Evolutionary conservation across 2,797 vertebrate species (phyloP).

Genomic region (Otolemur crassicaudatus): DNA sequence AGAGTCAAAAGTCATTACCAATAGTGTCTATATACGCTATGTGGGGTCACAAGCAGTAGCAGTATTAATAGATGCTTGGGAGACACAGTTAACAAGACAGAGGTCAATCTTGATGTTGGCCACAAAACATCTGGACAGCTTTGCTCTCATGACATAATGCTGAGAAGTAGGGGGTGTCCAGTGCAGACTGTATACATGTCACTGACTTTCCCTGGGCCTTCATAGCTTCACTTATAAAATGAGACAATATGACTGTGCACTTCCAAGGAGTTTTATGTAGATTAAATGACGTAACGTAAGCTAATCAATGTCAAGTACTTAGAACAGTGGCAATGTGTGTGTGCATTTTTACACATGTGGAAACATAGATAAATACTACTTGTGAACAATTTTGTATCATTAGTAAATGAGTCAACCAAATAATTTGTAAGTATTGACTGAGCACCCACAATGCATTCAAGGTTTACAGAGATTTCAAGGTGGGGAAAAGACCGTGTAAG

Average conservation of each 20-base stretch:
- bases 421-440: slow-evolving; percentile 30
- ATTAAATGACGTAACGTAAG: neutral
- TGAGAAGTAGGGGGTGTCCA: neutral
- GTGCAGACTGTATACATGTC: neutral
- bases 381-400: neutral
- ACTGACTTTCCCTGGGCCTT: neutral
- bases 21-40: neutral
- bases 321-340: neutral
- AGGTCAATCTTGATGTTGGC: neutral
- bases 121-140: neutral
- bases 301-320: neutral
- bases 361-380: neutral
- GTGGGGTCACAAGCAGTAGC: neutral
- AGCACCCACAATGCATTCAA: neutral
- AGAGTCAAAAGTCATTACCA: neutral
- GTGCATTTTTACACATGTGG: neutral
- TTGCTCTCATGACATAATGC: neutral
- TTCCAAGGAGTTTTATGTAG: neutral
- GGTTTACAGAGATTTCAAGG: neutral
- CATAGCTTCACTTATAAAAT: neutral
- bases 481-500: neutral
- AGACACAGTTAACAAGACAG: neutral
- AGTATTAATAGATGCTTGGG: neutral
- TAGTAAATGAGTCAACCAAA: neutral
- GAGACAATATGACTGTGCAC: neutral